Evolutionary conservation across 2,797 vertebrate species (phyloP), one percentile per base, ranked within the genome.

Genomic region (Cephalopachus bancanus): DNA sequence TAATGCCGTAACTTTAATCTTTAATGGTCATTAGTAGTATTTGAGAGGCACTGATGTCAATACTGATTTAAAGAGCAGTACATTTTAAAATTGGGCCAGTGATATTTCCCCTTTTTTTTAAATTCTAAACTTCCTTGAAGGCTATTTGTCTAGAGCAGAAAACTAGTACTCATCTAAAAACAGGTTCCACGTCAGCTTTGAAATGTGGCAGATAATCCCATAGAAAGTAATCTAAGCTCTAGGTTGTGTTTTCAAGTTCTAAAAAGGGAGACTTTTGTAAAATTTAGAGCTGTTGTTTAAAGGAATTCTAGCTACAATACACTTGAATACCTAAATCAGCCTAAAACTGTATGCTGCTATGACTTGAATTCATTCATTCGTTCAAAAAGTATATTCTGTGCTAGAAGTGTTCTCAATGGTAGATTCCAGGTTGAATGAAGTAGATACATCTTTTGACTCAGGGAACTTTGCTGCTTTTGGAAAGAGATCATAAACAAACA

Each of bases 161-260:
- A 55, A 55, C 74, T 76, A 81, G 60, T 28, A 51, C 74, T 95
- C 51, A 30, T 19, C 94, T 44, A 51, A 92, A 90, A 80, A 30
- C 49, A 53, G 24, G 2, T 65, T 55, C 44, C 88, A 0, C 10
- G 0, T 72, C 57, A 55, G 33, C 33, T 49, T 30, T 65, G 80
- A 86, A 85, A 49, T 17, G 8, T 91, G 30, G 24, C 0, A 7
- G 78, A 83, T 85, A 79, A 84, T 69, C 60, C 2, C 93, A 19
- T 57, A 30, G 44, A 44, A 78, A 60, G 59, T 55, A 37, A 94
- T 57, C 10, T 1, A 91, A 92, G 30, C 12, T 64, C 59, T 59
- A 11, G 28, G 19, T 78, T 91, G n/a, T 76, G 49, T 78, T 96
- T 75, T 91, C 53, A 95, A 72, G 55, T 44, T 44, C 44, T 44